Base-by-base conservation (phyloP, 2,888 invertebrate species). In the Torymus aiolomorphi region DNA sequence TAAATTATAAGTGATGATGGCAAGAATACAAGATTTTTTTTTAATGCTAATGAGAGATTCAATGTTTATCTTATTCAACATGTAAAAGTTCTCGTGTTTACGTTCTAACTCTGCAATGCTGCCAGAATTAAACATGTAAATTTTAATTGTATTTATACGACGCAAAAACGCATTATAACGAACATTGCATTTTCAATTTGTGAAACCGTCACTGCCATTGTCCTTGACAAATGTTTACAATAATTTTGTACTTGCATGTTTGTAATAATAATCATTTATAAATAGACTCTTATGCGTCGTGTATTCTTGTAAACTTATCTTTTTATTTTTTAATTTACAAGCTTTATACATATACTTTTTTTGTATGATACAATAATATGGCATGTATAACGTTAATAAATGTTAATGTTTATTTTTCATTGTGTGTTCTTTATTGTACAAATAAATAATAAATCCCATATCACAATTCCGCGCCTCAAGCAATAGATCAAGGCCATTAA, bases 341-440 rank as follows among this genome's bases (percentile, higher is more conserved):
- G 66, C 73, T 81, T 80, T 78, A 79, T 71, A 79, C 72, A 76
- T 77, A 79, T 63, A 63, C 42, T 73, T 74, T 87, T 87, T 87
- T 85, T 84, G 86, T 86, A 86, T 85, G 84, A 85, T 86, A 85
- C 83, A 82, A 83, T 83, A 81, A 81, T 82, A 86, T 83, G 84
- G 86, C 84, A 85, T 86, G 85, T 87, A 85, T 87, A 86, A 86
- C 84, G 84, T 86, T 88, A 88, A 89, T 88, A 87, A 89, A 89
- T 88, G 86, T 88, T 87, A 86, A 87, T 88, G 85, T 88, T 87
- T 86, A 86, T 87, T 88, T 87, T 86, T 85, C 80, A 85, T 78
- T 74, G 56, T 66, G 8, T 42, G 67, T 52, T 13, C 42, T 62
- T 79, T 42, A 74, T 76, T 75, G 70, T 83, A 80, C 79, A 84